These are phyloP conservation scores for Schizopygopsis malacanthus DNA, from an alignment of 2,797 vertebrate species.

Conservation along the genomic window DNA sequence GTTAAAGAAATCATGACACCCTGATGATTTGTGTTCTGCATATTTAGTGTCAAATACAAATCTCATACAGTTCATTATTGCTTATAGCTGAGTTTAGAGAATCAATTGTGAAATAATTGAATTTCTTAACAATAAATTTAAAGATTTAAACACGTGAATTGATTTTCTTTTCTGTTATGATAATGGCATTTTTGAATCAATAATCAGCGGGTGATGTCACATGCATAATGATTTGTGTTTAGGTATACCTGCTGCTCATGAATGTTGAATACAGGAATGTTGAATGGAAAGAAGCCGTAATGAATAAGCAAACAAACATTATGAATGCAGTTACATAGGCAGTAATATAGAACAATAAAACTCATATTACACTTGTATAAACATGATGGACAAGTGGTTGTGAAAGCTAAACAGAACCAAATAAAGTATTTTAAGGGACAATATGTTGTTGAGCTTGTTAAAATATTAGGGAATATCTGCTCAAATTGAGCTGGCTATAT, in stretches of 20 bases:
- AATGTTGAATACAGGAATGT: background rate
- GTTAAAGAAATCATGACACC: conserved; percentile 34
- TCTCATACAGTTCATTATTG: background rate
- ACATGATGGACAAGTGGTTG: conserved; percentile 72
- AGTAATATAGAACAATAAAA: background rate
- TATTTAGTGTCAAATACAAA: background rate
- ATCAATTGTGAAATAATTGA: too few relatives aligned
- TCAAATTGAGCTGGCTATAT: conserved; percentile 62
- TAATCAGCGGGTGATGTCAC: background rate
- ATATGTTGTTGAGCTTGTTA: conserved; percentile 74
- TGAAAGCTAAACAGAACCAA: conserved; percentile 68
- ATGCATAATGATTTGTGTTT: background rate
- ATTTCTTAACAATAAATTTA: background rate
- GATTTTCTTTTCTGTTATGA: background rate
- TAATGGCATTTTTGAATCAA: background rate
- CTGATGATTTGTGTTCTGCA: conserved; percentile 41
- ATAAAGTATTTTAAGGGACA: conserved; percentile 78
- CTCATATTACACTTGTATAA: conserved; percentile 65
- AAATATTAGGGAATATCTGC: conserved; percentile 75
- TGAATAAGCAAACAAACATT: background rate
- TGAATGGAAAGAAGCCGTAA: background rate
- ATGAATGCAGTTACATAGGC: background rate
- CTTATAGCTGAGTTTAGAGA: background rate
- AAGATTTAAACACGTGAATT: background rate
- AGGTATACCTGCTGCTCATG: background rate